These are phyloP conservation scores for Prunella fulvescens DNA, from an alignment of 2,113 vertebrate genomes.

Conservation along the genomic window DNA sequence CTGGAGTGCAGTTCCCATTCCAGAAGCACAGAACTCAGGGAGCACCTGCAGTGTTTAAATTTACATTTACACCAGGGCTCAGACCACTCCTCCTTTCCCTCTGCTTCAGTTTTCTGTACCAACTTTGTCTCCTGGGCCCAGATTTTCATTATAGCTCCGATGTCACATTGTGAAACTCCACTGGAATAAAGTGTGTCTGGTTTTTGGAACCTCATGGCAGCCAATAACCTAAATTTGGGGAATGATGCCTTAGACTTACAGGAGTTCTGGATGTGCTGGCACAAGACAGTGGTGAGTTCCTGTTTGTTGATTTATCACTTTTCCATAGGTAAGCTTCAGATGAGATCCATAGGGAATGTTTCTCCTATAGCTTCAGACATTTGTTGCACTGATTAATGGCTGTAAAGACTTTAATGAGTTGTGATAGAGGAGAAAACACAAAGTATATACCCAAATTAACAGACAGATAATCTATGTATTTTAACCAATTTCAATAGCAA, in stretches of 20 bases:
- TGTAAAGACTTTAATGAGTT: background rate
- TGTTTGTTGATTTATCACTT: background rate
- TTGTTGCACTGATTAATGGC: background rate
- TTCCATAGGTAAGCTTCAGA: background rate
- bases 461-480: background rate
- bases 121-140: background rate
- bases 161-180: background rate
- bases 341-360: background rate
- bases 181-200: background rate
- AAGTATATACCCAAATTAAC: background rate
- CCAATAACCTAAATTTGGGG: too few relatives aligned
- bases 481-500: background rate
- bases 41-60: background rate
- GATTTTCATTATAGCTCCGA: background rate
- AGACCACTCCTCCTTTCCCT: background rate
- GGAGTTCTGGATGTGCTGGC: background rate
- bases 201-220: background rate
- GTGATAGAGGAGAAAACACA: background rate
- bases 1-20: background rate
- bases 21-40: background rate
- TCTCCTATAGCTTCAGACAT: background rate
- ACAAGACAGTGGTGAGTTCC: background rate
- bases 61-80: background rate
- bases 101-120: background rate
- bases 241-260: fast-evolving